These are phyloP conservation scores for Periphyllus acericola DNA, from an alignment of 2,888 invertebrate species.

Conservation along the genomic window DNA sequence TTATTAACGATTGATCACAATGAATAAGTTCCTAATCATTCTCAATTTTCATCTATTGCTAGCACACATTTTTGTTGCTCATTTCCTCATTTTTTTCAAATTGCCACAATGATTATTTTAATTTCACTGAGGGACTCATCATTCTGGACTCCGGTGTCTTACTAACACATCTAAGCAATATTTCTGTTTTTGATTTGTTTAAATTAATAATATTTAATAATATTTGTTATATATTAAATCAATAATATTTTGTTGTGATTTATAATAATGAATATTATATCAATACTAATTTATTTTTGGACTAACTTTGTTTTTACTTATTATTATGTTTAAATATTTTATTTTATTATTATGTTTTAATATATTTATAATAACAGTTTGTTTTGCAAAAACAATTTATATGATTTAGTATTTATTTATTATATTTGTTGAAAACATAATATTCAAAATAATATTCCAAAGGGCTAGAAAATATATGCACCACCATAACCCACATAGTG, in stretches of 20 bases:
- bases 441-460: no score
- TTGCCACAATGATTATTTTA: no score
- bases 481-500: no score
- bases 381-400: not conserved
- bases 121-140: no score
- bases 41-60: not conserved
- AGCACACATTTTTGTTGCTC: not conserved
- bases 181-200: not conserved
- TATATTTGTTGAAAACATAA: no score
- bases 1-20: no score
- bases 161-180: not conserved
- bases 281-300: not conserved
- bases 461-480: no score
- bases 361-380: not conserved
- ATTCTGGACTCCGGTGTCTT: not conserved
- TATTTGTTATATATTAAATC: no score
- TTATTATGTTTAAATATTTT: slow-evolving; percentile 32
- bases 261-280: not conserved
- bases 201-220: no score
- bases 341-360: no score
- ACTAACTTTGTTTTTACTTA: slow-evolving; percentile 5
- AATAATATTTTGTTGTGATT: not conserved
- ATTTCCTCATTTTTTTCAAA: not conserved
- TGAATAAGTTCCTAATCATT: not conserved
- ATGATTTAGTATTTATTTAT: not conserved